A percentile compares a stretch with the other conserved stretches of the same genome.
Evolutionary conservation across 35 echinoderm and acorn worm genomes (phyloP).

Genomic region (Hemicentrotus pulcherrimus): DNA sequence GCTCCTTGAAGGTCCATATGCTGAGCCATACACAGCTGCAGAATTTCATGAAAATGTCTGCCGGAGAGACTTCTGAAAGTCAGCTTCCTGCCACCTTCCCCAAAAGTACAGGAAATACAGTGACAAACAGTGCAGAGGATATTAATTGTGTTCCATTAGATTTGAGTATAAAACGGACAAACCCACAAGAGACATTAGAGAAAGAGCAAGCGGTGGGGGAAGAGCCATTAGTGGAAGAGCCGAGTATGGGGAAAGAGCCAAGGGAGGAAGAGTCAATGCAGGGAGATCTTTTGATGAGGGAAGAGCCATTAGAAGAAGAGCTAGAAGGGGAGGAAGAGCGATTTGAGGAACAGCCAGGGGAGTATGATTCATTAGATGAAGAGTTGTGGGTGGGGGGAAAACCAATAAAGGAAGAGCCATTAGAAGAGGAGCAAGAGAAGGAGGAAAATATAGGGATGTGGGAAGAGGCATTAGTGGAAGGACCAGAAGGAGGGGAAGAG

Average conservation of each 20-base stretch:
- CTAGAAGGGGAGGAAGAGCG: not conserved
- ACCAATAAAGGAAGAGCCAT: too few relatives aligned
- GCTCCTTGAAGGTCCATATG: constrained; percentile 57
- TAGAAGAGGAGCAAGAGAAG: not conserved
- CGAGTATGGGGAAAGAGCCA: not conserved
- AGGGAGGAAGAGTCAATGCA: not conserved
- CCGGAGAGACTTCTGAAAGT: not conserved
- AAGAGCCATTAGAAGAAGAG: not conserved
- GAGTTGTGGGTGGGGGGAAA: not conserved
- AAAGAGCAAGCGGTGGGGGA: not conserved
- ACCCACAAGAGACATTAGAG: not conserved
- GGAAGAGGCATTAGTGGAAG: not conserved
- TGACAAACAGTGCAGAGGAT: not conserved
- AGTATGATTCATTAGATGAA: not conserved
- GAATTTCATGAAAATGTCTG: not conserved
- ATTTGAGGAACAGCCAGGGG: not conserved
- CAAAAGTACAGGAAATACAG: not conserved
- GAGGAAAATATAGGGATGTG: not conserved
- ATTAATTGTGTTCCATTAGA: not conserved
- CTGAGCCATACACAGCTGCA: constrained; percentile 40
- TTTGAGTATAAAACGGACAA: not conserved
- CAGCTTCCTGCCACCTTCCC: not conserved
- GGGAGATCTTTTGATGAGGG: not conserved
- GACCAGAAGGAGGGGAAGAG: not conserved
- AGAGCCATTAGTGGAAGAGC: not conserved